Percentiles rank a stretch among this genome's conserved stretches.
These are phyloP conservation scores for Orestias chungarensis DNA, from an alignment of 2,797 vertebrate species.

Conservation along the genomic window DNA sequence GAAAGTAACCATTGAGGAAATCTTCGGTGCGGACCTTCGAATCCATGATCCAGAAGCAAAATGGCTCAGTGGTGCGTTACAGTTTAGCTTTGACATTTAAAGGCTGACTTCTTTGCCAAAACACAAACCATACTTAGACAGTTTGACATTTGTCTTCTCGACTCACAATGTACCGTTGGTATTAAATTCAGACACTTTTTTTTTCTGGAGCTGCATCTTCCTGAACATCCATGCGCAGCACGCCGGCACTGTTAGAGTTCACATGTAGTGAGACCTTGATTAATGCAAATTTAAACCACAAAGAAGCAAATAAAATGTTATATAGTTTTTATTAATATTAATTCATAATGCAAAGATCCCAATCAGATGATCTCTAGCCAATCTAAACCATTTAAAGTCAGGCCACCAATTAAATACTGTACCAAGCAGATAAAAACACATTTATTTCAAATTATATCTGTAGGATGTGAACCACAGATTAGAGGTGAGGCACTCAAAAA, in stretches of 20 bases:
- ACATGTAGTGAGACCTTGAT: background rate
- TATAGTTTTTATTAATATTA: background rate
- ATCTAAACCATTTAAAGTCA: background rate
- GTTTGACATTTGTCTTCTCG: conserved; percentile 11
- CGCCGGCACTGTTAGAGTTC: background rate
- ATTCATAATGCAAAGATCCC: background rate
- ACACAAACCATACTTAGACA: conserved; percentile 11
- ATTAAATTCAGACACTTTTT: conserved; percentile 9
- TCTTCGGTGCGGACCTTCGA: conserved; percentile 88
- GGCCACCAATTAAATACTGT: background rate
- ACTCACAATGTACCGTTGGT: conserved; percentile 7
- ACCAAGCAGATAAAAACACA: background rate
- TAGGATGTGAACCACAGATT: conserved; percentile 6
- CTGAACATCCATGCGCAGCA: background rate
- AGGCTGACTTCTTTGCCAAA: conserved; percentile 31
- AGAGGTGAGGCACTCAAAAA: background rate
- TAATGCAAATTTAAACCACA: background rate
- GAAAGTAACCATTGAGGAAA: conserved; percentile 91
- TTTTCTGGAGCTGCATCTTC: background rate
- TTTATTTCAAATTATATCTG: background rate
- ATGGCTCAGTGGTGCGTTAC: conserved; percentile 92
- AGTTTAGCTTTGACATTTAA: conserved; percentile 37
- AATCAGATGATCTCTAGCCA: background rate
- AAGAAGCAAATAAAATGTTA: background rate
- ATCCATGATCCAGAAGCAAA: conserved; percentile 91